A percentile compares a stretch with the other conserved stretches of the same genome.
Conservation (phyloP, 2,113 vertebrate genomes). For the Vireo altiloquus region DNA sequence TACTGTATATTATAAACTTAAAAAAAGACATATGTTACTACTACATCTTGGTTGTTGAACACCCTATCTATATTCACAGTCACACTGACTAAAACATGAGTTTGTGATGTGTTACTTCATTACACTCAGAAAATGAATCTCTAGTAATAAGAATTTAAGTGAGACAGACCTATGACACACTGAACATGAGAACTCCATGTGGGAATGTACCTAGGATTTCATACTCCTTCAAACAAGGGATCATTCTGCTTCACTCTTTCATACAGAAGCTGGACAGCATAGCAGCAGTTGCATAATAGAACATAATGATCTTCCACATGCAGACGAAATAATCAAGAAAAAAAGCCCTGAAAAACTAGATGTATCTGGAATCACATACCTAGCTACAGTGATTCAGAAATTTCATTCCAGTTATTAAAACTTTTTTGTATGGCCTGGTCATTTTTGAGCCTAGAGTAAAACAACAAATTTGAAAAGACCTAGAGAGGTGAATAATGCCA, state of each 20-base stretch:
- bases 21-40: constrained; percentile 39
- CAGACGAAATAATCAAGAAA: not conserved
- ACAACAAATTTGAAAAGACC: not conserved
- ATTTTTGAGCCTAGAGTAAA: not conserved
- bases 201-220: not conserved
- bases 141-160: constrained; percentile 18
- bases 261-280: not conserved
- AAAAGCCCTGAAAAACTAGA: not conserved
- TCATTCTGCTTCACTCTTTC: not conserved
- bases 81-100: constrained; percentile 66
- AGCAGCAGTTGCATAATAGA: not conserved
- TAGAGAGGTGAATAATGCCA: not conserved
- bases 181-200: not conserved
- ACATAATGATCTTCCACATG: not conserved
- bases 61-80: constrained; percentile 23
- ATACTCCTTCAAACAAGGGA: not conserved
- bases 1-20: not conserved
- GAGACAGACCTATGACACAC: constrained; percentile 22
- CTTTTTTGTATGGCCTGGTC: not conserved
- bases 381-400: not conserved
- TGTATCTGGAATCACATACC: not conserved
- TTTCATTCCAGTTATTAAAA: not conserved
- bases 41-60: constrained; percentile 17
- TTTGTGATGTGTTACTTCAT: constrained; percentile 55
- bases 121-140: constrained; percentile 18